phyloP scores from a whole-genome alignment of 2,888 invertebrate genomes.

The Lasioglossum marginatum region DNA sequence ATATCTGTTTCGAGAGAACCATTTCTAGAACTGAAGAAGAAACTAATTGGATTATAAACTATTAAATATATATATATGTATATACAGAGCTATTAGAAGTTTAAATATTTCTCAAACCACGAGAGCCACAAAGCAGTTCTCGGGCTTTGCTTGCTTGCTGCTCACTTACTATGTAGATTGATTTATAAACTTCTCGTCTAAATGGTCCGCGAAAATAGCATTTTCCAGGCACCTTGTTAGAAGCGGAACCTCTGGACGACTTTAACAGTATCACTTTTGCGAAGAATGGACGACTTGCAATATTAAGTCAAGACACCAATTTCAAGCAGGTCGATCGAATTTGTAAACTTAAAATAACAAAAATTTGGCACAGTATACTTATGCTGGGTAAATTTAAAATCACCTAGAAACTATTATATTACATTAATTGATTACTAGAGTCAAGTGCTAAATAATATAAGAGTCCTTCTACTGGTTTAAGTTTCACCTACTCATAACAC shows the following conservation, averaged over 20 bases:
- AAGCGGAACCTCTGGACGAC: not conserved
- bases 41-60: not conserved
- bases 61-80: not conserved
- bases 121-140: not conserved
- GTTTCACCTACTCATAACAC: not conserved
- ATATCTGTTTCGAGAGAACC: not conserved
- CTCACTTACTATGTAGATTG: not conserved
- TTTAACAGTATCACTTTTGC: not conserved
- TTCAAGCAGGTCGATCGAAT: not conserved
- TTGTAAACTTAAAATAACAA: not conserved
- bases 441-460: not conserved
- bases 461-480: not conserved
- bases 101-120: not conserved
- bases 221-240: not conserved
- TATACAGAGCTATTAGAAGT: not conserved
- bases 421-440: too few relatives aligned
- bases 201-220: constrained; percentile 3
- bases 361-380: not conserved
- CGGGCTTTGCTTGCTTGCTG: not conserved
- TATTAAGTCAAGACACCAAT: not conserved
- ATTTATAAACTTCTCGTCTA: constrained; percentile 3
- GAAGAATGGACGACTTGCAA: not conserved
- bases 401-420: too few relatives aligned
- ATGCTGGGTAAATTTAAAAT: not conserved
- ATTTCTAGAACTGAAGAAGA: not conserved